Evolutionary conservation across 2,888 invertebrate genomes (phyloP), one percentile per base, ranked within the genome.

Genomic region (Acheta domesticus): DNA sequence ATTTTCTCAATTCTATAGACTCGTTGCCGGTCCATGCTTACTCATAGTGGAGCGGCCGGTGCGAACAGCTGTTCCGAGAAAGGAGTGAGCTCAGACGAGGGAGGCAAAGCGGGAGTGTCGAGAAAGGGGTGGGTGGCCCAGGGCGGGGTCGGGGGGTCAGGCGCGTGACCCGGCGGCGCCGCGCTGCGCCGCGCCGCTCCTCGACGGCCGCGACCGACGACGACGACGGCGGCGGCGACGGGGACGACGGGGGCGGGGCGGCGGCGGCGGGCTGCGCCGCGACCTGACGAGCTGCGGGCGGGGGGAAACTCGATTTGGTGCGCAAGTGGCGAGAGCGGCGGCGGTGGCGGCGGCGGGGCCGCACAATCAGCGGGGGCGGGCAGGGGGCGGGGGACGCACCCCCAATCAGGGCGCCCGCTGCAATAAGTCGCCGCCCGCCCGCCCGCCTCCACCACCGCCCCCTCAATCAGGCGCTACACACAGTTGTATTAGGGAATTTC

Each of bases 201-300:
- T 4, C 36, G 36, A 36, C 36, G 36, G 36, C 36, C 36, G 36
- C 36, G 36, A 36, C 36, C 36, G 36, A 36, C 36, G 62, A 1
- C 14, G 12, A 14, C 62, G 62, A n/a, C 62, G 62, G 12, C 62
- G 62, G 8, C n/a, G 21, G 75, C 20, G 48, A 1, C 20, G 2
- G 76, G 20, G 21, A 1, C n/a, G 86, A 86, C 86, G 86, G 87
- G 2, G 76, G 23, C 11, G 36, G 11, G 86, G 86, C 86, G 86
- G 87, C 62, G 62, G 62, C 3, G 62, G 86, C 86, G 86, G 87
- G 86, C 86, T 86, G 86, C 85, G 85, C 85, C 84, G 85, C 85
- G 85, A 86, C 86, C 86, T 79, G 79, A 74, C 77, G 79, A 74
- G 77, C 77, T 80, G 80, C 77, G 77, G 78, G 80, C 78, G 78